Conservation (phyloP, 2,113 vertebrate species). For the Elephantulus edwardii region DNA sequence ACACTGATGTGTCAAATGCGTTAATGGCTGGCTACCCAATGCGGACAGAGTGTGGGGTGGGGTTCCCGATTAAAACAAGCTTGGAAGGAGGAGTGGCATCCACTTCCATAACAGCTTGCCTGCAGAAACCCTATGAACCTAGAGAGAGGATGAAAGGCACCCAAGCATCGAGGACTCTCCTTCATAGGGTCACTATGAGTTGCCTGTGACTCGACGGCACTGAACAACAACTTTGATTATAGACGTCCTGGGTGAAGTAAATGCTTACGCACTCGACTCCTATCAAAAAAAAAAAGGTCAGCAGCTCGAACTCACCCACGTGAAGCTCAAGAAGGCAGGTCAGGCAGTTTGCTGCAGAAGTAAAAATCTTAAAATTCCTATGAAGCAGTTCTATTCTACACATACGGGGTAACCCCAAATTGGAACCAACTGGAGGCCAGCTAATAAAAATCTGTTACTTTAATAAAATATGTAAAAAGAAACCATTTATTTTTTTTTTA, state of each 20-base stretch:
- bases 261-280: background rate
- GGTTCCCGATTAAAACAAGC: no score
- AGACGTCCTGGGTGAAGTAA: background rate
- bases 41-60: no score
- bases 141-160: no score
- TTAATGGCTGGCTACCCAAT: no score
- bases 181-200: no score
- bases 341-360: background rate
- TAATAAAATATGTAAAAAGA: background rate
- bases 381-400: background rate
- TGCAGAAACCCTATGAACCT: no score
- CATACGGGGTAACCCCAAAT: background rate
- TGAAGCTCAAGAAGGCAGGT: background rate
- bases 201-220: no score
- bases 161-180: no score
- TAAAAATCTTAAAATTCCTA: background rate
- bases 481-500: slow-evolving; percentile 8
- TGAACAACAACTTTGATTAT: background rate
- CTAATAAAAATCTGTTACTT: background rate
- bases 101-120: no score
- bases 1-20: no score
- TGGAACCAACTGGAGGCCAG: background rate
- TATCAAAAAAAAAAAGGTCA: background rate
- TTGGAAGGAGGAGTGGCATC: no score
- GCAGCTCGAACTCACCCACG: no score